Evolutionary conservation across 2,113 vertebrate species (phyloP).

Genomic region (Thunnus maccoyii): DNA sequence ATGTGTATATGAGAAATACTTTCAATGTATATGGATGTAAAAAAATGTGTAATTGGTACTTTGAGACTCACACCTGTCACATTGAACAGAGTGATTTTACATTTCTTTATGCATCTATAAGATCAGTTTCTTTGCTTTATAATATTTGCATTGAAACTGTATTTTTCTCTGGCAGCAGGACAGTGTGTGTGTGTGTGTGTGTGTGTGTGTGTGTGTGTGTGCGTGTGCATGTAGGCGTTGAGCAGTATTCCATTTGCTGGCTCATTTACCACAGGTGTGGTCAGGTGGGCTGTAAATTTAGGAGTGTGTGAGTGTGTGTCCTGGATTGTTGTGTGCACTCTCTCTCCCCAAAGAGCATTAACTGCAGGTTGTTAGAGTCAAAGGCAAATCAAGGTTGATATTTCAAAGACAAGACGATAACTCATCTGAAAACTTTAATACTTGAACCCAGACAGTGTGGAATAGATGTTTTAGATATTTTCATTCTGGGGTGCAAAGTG

Average conservation of each 20-base stretch:
- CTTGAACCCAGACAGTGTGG: not conserved
- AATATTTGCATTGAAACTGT: conserved; percentile 3
- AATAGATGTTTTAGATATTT: not conserved
- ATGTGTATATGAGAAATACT: not conserved
- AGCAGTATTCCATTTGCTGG: conserved; percentile 50
- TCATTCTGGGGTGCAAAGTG: not conserved
- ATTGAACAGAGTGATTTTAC: not conserved
- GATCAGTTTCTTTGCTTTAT: conserved; percentile 6
- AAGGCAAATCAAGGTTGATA: conserved; percentile 46
- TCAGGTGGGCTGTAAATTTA: conserved; percentile 33
- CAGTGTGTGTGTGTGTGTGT: not conserved
- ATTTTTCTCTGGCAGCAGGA: no score
- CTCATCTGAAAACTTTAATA: not conserved
- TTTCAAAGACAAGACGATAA: conserved; percentile 31
- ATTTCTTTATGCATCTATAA: not conserved
- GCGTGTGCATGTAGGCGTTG: not conserved
- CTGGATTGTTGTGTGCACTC: not conserved
- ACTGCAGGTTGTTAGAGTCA: conserved; percentile 27
- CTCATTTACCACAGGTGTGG: conserved; percentile 44
- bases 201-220: not conserved
- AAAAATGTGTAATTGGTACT: conserved; percentile 1
- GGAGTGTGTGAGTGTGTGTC: not conserved
- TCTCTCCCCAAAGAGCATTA: conserved; percentile 19
- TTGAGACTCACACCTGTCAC: conserved; percentile 31
- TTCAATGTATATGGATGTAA: not conserved